Conservation (phyloP, 2,113 vertebrate species). For the Phyllopteryx taeniolatus region DNA sequence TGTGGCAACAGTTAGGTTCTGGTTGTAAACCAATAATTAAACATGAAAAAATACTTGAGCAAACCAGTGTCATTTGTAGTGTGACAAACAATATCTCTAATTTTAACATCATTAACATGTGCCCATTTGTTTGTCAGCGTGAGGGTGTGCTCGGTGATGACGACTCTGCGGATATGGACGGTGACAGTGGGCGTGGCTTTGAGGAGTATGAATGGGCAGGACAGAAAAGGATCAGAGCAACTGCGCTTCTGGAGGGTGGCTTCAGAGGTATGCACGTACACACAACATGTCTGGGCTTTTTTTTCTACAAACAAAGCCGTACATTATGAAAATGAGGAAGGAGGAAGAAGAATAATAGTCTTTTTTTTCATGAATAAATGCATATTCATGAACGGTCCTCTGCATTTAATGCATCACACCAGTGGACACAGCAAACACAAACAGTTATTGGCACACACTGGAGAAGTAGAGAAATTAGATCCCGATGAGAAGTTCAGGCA, state of each 20-base stretch:
- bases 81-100: background rate
- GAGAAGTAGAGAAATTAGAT: too few species aligned
- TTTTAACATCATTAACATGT: slow-evolving; percentile 11
- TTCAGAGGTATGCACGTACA: slow-evolving; percentile 84
- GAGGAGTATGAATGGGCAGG: slow-evolving; percentile 99
- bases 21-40: background rate
- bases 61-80: background rate
- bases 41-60: background rate
- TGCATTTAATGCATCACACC: too few species aligned
- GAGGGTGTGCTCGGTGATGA: slow-evolving; percentile 92
- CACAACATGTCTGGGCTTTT: background rate
- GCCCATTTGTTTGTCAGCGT: slow-evolving; percentile 75
- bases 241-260: slow-evolving; percentile 93
- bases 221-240: slow-evolving; percentile 97
- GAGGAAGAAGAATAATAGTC: too few species aligned
- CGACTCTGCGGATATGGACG: slow-evolving; percentile 92
- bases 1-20: background rate
- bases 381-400: too few species aligned
- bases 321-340: too few species aligned
- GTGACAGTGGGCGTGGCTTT: slow-evolving; percentile 91
- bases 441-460: too few species aligned
- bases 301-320: background rate
- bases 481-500: too few species aligned
- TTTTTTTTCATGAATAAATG: too few species aligned
- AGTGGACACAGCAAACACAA: too few species aligned